Evolutionary conservation across 23 tunicate genomes (phyloP).

Genomic region (Corella eumyota): DNA sequence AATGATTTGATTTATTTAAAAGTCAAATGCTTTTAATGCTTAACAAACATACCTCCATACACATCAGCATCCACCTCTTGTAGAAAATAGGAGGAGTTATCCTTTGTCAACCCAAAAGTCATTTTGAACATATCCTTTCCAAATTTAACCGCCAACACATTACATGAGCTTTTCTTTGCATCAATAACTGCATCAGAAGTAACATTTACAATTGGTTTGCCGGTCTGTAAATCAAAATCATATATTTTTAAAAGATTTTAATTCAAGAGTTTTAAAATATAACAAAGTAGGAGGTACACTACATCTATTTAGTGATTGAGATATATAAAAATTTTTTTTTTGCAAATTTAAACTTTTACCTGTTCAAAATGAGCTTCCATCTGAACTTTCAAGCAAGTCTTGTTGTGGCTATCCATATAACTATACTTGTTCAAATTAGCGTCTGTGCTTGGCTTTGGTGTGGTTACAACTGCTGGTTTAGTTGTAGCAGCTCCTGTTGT

Average conservation of each 20-base stretch:
- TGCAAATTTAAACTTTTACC: no score
- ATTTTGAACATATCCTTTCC: constrained; percentile 10
- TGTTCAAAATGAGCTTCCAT: constrained; percentile 10
- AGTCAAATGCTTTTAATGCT: no score
- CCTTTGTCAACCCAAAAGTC: constrained; percentile 11
- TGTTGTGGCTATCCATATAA: background rate
- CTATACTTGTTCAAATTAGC: constrained; percentile 2
- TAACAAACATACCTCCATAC: constrained; percentile 1
- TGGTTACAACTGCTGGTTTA: background rate
- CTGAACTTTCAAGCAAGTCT: constrained; percentile 23
- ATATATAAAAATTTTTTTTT: no score
- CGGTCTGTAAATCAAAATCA: constrained; percentile 2
- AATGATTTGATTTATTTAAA: no score
- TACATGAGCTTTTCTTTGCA: constrained; percentile 12
- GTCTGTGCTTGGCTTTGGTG: background rate
- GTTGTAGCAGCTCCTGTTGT: constrained; percentile 11
- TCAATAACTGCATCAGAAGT: constrained; percentile 7
- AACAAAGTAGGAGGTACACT: no score
- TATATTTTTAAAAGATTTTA: no score
- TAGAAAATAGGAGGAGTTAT: constrained; percentile 14
- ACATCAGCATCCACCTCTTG: constrained; percentile 15
- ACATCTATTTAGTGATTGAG: no score
- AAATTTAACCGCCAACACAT: constrained; percentile 11
- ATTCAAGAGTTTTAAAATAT: no score
- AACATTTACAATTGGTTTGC: constrained; percentile 9